Percentiles rank a stretch among this genome's conserved stretches.
Conservation (phyloP, 2,797 vertebrate genomes). For the Apogon talboti region DNA sequence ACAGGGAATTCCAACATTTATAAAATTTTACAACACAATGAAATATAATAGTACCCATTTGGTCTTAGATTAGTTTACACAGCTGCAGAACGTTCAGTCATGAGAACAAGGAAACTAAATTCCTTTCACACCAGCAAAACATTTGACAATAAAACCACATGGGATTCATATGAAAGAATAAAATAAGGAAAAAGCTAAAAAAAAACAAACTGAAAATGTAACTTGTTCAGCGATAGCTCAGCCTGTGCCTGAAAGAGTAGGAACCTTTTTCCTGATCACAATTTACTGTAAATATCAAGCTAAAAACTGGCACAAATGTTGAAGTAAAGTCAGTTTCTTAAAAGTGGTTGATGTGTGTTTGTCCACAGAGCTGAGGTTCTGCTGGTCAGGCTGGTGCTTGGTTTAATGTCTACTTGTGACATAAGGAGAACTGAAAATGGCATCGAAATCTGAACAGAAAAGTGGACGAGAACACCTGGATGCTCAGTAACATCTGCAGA, state of each 20-base stretch:
- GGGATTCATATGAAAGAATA: conserved; percentile 24
- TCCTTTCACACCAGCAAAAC: conserved; percentile 43
- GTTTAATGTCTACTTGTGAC: conserved; percentile 13
- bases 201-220: conserved; percentile 22
- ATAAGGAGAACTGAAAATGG: no score
- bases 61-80: conserved; percentile 74
- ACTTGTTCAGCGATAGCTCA: conserved; percentile 32
- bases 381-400: conserved; percentile 26
- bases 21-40: conserved; percentile 85
- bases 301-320: no score
- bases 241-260: conserved; percentile 67
- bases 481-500: no score
- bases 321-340: no score
- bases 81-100: conserved; percentile 71
- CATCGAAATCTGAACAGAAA: no score
- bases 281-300: conserved; percentile 5
- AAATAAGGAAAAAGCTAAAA: conserved; percentile 4
- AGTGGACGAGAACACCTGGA: no score
- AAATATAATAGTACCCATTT: conserved; percentile 83
- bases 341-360: no score
- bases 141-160: conserved; percentile 47
- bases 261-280: neutral
- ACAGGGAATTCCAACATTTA: conserved; percentile 75
- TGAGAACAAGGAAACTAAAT: conserved; percentile 24
- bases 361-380: conserved; percentile 29